Conservation (phyloP, 2,797 vertebrate genomes). For the Chelonia mydas region DNA sequence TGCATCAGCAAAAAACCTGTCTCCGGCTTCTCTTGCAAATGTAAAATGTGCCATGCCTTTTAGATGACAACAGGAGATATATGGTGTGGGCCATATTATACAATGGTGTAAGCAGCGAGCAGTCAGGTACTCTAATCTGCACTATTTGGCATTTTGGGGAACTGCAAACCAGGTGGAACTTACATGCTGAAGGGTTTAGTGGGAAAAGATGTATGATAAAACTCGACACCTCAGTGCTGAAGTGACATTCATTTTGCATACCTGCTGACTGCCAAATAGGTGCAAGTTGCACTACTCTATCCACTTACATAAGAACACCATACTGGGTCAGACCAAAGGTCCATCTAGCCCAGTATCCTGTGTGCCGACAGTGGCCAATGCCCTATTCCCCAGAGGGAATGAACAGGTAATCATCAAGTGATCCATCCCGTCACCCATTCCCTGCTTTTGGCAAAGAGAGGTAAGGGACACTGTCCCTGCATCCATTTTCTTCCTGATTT, state of each 20-base stretch:
- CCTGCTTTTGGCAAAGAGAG: no score
- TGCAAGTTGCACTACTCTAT: not conserved
- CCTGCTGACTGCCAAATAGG: not conserved
- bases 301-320: no score
- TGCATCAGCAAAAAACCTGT: not conserved
- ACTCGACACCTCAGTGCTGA: not conserved
- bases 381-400: no score
- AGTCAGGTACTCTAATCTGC: not conserved
- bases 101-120: fast-evolving
- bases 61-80: not conserved
- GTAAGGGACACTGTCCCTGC: no score
- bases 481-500: not conserved
- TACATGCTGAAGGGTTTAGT: not conserved
- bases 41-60: not conserved
- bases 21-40: fast-evolving
- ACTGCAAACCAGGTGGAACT: not conserved
- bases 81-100: not conserved
- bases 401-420: no score
- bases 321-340: no score
- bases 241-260: not conserved
- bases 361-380: no score
- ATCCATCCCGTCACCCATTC: no score
- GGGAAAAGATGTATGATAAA: not conserved
- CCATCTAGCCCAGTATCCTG: no score
- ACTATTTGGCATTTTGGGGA: not conserved